Base-by-base conservation (phyloP, 1,140 invertebrate genomes). In the Zaprionus ghesquierei region DNA sequence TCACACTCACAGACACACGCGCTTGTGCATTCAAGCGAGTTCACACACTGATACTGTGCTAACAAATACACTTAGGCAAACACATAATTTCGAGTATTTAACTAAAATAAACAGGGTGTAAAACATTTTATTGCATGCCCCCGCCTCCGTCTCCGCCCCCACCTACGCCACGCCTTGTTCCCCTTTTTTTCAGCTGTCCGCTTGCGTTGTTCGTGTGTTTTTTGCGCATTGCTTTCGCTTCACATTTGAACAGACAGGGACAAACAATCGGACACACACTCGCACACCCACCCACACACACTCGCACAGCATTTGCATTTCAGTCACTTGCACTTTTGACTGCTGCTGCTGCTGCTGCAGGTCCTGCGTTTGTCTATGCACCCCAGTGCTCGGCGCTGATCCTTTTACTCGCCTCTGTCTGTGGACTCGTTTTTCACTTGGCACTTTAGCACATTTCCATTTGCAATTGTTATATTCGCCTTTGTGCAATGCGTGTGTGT, bases 11-110 rank as follows among this genome's bases (percentile, higher is more conserved):
- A 29, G 10, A 8, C 2, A 41, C n/a, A 41, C 44, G 27, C 9
- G 18, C 10, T 6, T 22, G 41, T 22, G 41, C 13, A 18, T 20
- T 56, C 31, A 59, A 18, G 69, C 51, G 59, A 35, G 35, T 61
- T 69, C 35, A 9, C 35, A 18, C 35, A 61, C 41, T 46, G 65
- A 41, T 77, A 75, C 77, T 85, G 77, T 85, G 81, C 84, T 84
- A 78, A 85, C 85, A 89, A 89, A 89, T 89, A 89, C 81, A 86
- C 85, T 89, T 89, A 75, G 80, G 70, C 79, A 89, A 89, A 89
- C 85, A 89, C 85, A 89, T 89, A 89, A 89, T 89, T 89, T 89
- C 86, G 79, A 89, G 85, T 89, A 89, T 89, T 89, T 89, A 87
- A 87, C 84, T 89, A 84, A 87, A 87, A 87, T 89, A 89, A 89